Conservation (phyloP, 2,113 vertebrate species). For the Archocentrus centrarchus region DNA sequence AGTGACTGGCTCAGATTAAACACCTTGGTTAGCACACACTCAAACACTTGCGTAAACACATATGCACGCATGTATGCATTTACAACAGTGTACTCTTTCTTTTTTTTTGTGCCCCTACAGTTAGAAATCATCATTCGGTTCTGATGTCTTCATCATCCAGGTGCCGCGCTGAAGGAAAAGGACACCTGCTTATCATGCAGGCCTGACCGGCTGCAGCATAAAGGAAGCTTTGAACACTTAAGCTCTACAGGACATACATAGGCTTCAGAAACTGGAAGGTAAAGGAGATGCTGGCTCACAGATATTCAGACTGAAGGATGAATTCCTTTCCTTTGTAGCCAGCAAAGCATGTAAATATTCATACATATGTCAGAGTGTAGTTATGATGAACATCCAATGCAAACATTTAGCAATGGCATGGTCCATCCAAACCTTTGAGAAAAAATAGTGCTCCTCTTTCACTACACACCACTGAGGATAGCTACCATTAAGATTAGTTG, state of each 20-base stretch:
- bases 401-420: slow-evolving; percentile 32
- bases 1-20: slow-evolving; percentile 49
- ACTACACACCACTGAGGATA: slow-evolving; percentile 33
- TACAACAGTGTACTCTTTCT: neutral
- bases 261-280: slow-evolving; percentile 26
- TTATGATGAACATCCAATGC: slow-evolving; percentile 9
- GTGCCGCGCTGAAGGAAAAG: slow-evolving; percentile 9
- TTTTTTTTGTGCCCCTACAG: neutral
- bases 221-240: slow-evolving; percentile 60
- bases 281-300: slow-evolving; percentile 37
- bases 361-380: neutral
- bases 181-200: slow-evolving; percentile 46
- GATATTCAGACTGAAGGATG: slow-evolving; percentile 31
- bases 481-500: slow-evolving; percentile 39
- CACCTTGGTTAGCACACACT: slow-evolving; percentile 38
- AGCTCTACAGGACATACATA: slow-evolving; percentile 30
- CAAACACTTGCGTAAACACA: slow-evolving; percentile 29
- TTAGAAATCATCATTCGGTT: slow-evolving; percentile 22
- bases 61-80: neutral
- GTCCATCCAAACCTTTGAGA: slow-evolving; percentile 34
- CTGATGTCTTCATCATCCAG: slow-evolving; percentile 49
- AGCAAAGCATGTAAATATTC: slow-evolving; percentile 55
- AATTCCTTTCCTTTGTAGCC: slow-evolving; percentile 23
- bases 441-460: slow-evolving; percentile 3
- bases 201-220: slow-evolving; percentile 31